Base-by-base conservation (phyloP, 2,113 vertebrate genomes). In the Leuciscus idus region DNA sequence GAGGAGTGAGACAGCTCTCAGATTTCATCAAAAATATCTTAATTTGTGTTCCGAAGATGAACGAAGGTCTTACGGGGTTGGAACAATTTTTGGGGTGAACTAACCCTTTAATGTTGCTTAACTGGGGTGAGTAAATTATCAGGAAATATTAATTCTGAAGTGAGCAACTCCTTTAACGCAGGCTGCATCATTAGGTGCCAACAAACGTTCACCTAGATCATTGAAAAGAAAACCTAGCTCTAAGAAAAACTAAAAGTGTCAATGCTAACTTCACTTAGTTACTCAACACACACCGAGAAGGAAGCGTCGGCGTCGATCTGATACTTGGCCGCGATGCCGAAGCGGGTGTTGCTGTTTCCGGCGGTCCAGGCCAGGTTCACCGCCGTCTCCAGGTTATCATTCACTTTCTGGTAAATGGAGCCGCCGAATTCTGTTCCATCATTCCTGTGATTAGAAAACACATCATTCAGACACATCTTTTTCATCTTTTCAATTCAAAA, bases 361-460 rank as follows among this genome's bases (percentile, higher is more conserved):
- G 98, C 98, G 28, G 98, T 99, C 98, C 98, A 99, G 78, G 98
- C 97, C 26, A 99, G 94, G 83, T 98, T 98, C 85, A 99, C 97
- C 0, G 97, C 98, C 0, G 98, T 99, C 95, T 99, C 98, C 94
- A 99, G 93, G 89, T 99, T 96, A 66, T 98, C 95, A 46, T 99
- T 99, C 91, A 99, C 98, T 89, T 99, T 99, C 93, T 99, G 98
- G 92, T 99, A 99, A 94, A 99, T 98, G 89, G 98, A 99, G 82
- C 98, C 98, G 0, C 98, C 98, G 86, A 99, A 99, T 90, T 99
- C 98, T 0, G 98, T 99, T 28, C 98, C 98, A 6, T 99, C 98
- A 0, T 99, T 99, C 90, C 98, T 99, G 90, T 89, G 33, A 21
- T 15, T 46, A 39, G 17, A 15, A 87, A 70, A 78, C 28, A 61